These are phyloP conservation scores for Mustelus asterias DNA, from an alignment of 2,113 vertebrate genomes.

Conservation along the genomic window DNA sequence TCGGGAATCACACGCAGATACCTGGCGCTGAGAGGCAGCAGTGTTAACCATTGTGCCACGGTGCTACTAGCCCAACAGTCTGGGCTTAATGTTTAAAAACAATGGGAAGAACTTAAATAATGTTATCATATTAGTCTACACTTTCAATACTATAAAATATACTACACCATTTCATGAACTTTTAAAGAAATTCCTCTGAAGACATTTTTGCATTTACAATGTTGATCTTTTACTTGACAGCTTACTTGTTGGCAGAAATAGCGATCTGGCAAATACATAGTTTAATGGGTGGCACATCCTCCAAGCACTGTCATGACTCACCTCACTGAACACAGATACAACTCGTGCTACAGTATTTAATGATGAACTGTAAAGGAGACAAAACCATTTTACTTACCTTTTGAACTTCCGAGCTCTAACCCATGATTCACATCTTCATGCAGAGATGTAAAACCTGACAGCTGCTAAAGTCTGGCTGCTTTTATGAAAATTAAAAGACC, in stretches of 20 bases:
- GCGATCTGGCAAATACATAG: neutral
- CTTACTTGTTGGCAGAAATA: neutral
- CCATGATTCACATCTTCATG: neutral
- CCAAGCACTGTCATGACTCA: neutral
- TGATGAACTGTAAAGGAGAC: neutral
- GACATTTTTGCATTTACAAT: too few relatives aligned
- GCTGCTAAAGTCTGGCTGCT: neutral
- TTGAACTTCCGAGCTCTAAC: neutral
- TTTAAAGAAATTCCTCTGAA: too few relatives aligned
- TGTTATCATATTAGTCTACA: too few relatives aligned
- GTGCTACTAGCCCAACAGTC: too few relatives aligned
- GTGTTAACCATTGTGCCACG: too few relatives aligned
- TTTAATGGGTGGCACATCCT: neutral
- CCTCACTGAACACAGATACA: neutral
- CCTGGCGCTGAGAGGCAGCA: too few relatives aligned
- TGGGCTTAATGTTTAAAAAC: too few relatives aligned
- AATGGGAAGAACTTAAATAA: too few relatives aligned
- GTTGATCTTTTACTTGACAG: neutral
- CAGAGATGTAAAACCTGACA: neutral
- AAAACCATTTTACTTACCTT: neutral
- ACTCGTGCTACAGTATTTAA: neutral
- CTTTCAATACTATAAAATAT: too few relatives aligned
- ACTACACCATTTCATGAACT: too few relatives aligned
- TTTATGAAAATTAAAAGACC: neutral
- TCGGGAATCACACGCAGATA: too few relatives aligned